Base-by-base conservation (phyloP, 1,140 invertebrate species). In the Aphelinus certus region DNA sequence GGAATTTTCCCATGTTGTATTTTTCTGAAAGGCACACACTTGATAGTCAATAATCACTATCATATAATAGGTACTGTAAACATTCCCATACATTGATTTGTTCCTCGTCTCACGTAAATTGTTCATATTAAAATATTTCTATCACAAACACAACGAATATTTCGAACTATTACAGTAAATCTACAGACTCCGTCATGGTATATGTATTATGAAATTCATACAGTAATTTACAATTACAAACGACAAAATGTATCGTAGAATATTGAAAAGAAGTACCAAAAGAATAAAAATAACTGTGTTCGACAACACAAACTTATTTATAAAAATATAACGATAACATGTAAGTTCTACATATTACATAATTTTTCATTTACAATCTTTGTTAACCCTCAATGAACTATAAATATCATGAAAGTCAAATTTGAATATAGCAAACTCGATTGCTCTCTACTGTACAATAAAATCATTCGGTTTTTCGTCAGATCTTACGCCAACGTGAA, bases 61-160 rank as follows among this genome's bases (percentile, higher is more conserved):
- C 26, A 26, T 26, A 26, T 26, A 26, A 26, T 26, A 26, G 26
- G 26, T 26, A 26, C 26, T 26, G 26, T 26, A 26, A 26, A 26
- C 26, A 26, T 26, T 26, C 26, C 26, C 26, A 26, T 26, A 26
- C 26, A 26, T 26, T 26, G 26, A 26, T 26, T 26, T 26, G 26
- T 26, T 26, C 26, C 26, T 26, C 26, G 26, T 26, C 26, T 26
- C 26, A 26, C 26, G 26, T 26, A 26, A 26, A 26, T 26, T 26
- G 26, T 26, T 26, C 26, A 26, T 26, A 26, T 26, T 26, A 26
- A 26, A 26, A 26, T 53, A 56, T 67, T 51, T 3, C 53, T 73
- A 67, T 73, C 48, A 62, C 64, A 73, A 67, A 55, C 49, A 61
- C 55, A 73, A 73, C 64, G n/a, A 73, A 55, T 53, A 26, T 55